phyloP scores from a whole-genome alignment of 1,140 invertebrate genomes.

The Nephila pilipes region DNA sequence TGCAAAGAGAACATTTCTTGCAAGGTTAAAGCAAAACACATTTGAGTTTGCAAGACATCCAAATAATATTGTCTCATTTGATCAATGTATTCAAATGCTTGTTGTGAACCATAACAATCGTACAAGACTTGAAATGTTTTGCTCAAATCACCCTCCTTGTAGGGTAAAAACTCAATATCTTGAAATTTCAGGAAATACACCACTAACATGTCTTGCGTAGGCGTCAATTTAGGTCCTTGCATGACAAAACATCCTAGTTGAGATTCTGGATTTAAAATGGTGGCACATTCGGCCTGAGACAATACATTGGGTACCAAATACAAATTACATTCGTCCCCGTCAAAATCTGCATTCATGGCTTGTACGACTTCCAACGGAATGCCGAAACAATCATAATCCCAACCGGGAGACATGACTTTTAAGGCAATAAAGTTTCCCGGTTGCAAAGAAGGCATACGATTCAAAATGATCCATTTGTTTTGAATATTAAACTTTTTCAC shows the following conservation, averaged over 20 bases:
- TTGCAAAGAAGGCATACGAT: slow-evolving; percentile 41
- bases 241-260: slow-evolving; percentile 15
- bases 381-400: slow-evolving; percentile 21
- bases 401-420: neutral
- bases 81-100: slow-evolving; percentile 14
- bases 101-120: slow-evolving; percentile 36
- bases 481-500: neutral
- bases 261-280: neutral
- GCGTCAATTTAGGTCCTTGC: slow-evolving; percentile 17
- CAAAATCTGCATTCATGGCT: slow-evolving; percentile 45
- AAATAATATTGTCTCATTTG: slow-evolving; percentile 38
- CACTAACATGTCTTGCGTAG: slow-evolving; percentile 56
- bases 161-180: slow-evolving; percentile 56
- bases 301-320: slow-evolving; percentile 11
- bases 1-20: neutral
- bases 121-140: slow-evolving; percentile 47
- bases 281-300: slow-evolving; percentile 40
- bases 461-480: slow-evolving; percentile 44
- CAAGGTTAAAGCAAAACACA: slow-evolving; percentile 1
- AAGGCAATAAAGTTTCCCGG: slow-evolving; percentile 53
- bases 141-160: neutral
- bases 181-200: slow-evolving; percentile 30
- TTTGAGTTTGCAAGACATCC: neutral
- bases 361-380: slow-evolving; percentile 46
- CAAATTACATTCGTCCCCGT: slow-evolving; percentile 52